phyloP scores from a whole-genome alignment of 2,113 vertebrate species.

The Psephotus haematonotus region DNA sequence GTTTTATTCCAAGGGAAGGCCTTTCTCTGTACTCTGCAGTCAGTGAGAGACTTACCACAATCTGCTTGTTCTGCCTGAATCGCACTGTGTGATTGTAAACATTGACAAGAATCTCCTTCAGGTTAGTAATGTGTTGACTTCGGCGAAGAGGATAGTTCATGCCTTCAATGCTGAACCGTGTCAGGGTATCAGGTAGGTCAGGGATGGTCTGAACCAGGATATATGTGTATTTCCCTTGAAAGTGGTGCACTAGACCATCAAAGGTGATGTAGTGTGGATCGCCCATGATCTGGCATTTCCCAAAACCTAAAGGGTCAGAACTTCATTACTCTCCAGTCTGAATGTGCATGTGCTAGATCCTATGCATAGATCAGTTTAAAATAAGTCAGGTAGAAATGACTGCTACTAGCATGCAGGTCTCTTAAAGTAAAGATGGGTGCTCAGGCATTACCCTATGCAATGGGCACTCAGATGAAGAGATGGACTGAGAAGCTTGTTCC shows the following conservation, averaged over 20 bases:
- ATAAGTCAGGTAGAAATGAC: neutral
- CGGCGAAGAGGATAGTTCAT: slow-evolving; percentile 37
- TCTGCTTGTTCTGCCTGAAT: slow-evolving; percentile 65
- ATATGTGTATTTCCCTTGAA: slow-evolving; percentile 76
- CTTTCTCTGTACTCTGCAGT: neutral
- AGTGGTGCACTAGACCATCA: slow-evolving; percentile 76
- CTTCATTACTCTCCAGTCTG: neutral
- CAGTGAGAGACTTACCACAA: slow-evolving; percentile 73
- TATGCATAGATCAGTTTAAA: neutral
- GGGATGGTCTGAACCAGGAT: slow-evolving; percentile 73
- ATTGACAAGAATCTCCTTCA: slow-evolving; percentile 73
- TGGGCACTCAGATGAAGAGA: neutral
- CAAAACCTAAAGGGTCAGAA: slow-evolving; percentile 69
- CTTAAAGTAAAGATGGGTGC: neutral
- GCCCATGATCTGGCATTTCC: slow-evolving; percentile 70
- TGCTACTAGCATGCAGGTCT: neutral
- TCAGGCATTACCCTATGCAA: neutral
- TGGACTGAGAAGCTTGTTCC: neutral
- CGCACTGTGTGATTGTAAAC: slow-evolving; percentile 82
- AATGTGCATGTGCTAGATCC: neutral
- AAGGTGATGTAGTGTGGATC: slow-evolving; percentile 81
- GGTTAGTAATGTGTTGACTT: slow-evolving; percentile 17
- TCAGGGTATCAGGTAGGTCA: slow-evolving; percentile 66
- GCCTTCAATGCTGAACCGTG: slow-evolving; percentile 76
- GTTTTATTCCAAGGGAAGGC: neutral